Evolutionary conservation across 2,888 invertebrate species (phyloP).

Genomic region (Chaitophorus viminalis): DNA sequence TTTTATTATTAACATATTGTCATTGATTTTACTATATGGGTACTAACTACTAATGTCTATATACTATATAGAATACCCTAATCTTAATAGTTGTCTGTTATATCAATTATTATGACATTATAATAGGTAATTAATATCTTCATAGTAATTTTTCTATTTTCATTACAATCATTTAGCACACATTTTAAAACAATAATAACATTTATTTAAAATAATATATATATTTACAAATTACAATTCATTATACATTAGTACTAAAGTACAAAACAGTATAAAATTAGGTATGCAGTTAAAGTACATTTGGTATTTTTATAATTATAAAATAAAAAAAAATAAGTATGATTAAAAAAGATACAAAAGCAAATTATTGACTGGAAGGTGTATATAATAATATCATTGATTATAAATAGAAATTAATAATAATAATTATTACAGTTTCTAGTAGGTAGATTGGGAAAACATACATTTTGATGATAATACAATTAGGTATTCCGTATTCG

Average conservation of each 20-base stretch:
- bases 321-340: background rate
- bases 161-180: no score
- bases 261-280: slow-evolving; percentile 31
- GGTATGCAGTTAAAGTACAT: background rate
- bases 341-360: background rate
- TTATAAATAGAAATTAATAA: background rate
- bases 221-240: slow-evolving; percentile 43
- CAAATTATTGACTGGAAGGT: background rate
- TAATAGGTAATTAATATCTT: no score
- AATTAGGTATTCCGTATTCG: background rate
- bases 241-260: slow-evolving; percentile 35
- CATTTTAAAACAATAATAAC: slow-evolving; percentile 21
- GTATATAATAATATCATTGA: background rate
- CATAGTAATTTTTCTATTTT: no score
- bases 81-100: no score
- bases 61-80: no score
- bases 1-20: no score
- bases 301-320: slow-evolving; percentile 3
- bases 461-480: background rate
- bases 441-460: background rate
- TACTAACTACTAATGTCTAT: no score
- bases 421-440: background rate
- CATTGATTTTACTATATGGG: no score
- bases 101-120: no score
- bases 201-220: slow-evolving; percentile 47